Base-by-base conservation (phyloP, 2,113 vertebrate genomes). In the Alosa alosa region DNA sequence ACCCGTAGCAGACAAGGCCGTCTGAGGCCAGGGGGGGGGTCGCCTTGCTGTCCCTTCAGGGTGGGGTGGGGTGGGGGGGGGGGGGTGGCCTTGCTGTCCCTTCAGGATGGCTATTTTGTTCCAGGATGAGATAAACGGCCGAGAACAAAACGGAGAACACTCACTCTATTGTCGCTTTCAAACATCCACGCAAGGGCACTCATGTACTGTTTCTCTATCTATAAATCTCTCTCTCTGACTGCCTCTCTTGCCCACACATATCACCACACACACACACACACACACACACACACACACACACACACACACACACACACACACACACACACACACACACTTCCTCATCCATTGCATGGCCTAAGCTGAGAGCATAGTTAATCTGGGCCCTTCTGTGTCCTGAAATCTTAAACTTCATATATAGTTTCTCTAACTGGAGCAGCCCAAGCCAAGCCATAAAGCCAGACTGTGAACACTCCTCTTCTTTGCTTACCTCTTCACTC, bases 391-490 rank as follows among this genome's bases (percentile, higher is more conserved):
- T 4, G 41, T 44, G 41, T 44, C 41, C 41, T 3, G 41, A 44
- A 44, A 44, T 44, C 41, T 44, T 44, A 44, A 44, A 44, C 41
- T 44, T 44, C 41, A 44, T 41, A 41, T n/a, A n/a, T 44, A 81
- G 15, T 85, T 8, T 15, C 84, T 52, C 31, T 64, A n/a, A 20
- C 46, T 55, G 68, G 81, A 85, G 75, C 75, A 83, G 50, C 3
- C 7, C 47, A 49, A 13, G 47, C 47, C 11, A 2, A 49, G 11
- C 6, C 47, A 49, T 49, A 49, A 49, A 49, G 47, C 47, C 47
- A 8, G 11, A 49, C 1, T 55, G 15, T 55, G 52, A 18, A 55
- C 13, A 55, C 52, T 55, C 52, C 13, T 6, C 10, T 68, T 68
- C 60, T 25, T 22, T 25, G 60, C 10, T 68, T 68, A 31, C 22